phyloP scores from a whole-genome alignment of 2,888 invertebrate species.

The Amiota mariae region DNA sequence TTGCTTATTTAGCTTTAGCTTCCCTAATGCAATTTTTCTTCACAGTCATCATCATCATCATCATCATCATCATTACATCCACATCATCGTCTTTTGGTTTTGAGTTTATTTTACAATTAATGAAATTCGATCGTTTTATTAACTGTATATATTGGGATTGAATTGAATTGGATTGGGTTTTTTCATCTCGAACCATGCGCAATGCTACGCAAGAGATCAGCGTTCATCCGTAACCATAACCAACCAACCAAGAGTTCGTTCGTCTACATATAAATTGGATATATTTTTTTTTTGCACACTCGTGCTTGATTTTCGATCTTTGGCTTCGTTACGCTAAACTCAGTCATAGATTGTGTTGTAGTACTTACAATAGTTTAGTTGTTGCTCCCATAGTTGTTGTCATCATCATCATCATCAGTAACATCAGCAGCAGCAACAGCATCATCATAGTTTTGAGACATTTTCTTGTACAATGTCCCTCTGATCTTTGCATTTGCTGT shows the following conservation, averaged over 20 bases:
- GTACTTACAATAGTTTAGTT: not conserved
- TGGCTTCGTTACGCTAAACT: slow-evolving; percentile 10
- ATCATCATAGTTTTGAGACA: slow-evolving; percentile 20
- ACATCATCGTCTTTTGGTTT: slow-evolving; percentile 39
- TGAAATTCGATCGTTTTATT: slow-evolving; percentile 70
- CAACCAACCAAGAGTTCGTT: not conserved
- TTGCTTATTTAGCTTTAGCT: slow-evolving; percentile 31
- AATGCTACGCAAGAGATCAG: not conserved
- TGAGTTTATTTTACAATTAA: slow-evolving; percentile 66
- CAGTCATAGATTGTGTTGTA: slow-evolving; percentile 1
- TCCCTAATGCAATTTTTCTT: slow-evolving; percentile 46
- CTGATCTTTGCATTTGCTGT: too few species aligned
- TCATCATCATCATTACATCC: not conserved
- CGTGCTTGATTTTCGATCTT: slow-evolving; percentile 7
- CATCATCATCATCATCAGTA: not conserved
- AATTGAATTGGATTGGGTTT: not conserved
- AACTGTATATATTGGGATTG: slow-evolving; percentile 48
- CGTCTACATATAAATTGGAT: not conserved
- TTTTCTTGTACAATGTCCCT: not conserved
- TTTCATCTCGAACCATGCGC: slow-evolving; percentile 4
- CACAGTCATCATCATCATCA: too few species aligned
- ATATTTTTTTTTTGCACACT: not conserved
- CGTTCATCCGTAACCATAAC: not conserved
- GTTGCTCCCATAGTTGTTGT: slow-evolving; percentile 13
- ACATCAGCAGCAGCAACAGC: not conserved